Base-by-base conservation (phyloP, 2,888 invertebrate species). In the Pelosia muscerda region DNA sequence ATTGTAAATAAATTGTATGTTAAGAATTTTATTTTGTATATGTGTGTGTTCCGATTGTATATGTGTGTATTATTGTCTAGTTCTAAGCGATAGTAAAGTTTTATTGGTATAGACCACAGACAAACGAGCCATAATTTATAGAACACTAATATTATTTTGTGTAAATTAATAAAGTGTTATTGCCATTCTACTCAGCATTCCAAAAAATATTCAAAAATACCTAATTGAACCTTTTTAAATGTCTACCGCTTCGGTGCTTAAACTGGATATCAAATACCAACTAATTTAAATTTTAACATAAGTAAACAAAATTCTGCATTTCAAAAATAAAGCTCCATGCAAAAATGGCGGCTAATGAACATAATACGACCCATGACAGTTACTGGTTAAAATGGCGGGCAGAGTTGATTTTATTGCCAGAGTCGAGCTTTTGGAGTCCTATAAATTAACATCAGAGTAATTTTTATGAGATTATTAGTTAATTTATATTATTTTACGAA, bases 1-100 rank as follows among this genome's bases (percentile, higher is more conserved):
- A 80, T 82, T 81, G 81, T 81, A 81, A 62, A 81, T 81, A 81
- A 73, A 82, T 71, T 76, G 66, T 76, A 74, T 69, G 67, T 79
- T 83, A 86, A 82, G 81, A 79, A 60, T 83, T 84, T 86, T 79
- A 86, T 86, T 90, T 90, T 94, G 92, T 93, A 92, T 89, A 94
- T 93, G 92, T 93, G 93, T 91, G 94, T 92, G 91, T 86, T 87
- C 85, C 83, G 86, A 88, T 85, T 91, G 92, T 94, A 92, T 90
- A 92, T 92, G 92, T 94, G 91, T 89, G 85, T 82, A 81, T 84
- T 84, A 88, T 85, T 88, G 85, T 86, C 80, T 88, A 87, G 86
- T 81, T 86, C 63, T 82, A 81, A 85, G 84, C 71, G 68, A 79
- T 81, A 79, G 76, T 83, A 77, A 57, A 69, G 79, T 79, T 78